Evolutionary conservation across 2,113 vertebrate species (phyloP), one percentile per base, ranked within the genome.

Genomic region (Nycticebus coucang): DNA sequence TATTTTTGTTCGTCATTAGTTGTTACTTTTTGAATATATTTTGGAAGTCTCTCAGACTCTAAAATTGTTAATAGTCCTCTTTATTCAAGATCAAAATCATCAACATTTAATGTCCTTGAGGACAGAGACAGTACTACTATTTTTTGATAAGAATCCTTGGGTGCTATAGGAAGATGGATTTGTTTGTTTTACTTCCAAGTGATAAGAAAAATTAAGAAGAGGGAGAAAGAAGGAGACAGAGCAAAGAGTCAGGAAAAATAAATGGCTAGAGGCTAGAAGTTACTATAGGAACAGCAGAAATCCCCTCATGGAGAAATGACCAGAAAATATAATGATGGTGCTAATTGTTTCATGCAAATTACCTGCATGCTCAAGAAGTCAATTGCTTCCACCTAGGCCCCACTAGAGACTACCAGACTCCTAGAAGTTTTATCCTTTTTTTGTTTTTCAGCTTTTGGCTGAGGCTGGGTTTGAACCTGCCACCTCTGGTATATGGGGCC

Each of bases 381-480:
- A 53, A 11, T n/a, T 2, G 22, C 18, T 66, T 11, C n/a, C 3
- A 30, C 2, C 1, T 1, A 75, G 41, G 35, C 4, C 12, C 17
- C 35, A 21, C 0, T 5, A 81, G 35, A 53, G 5, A 2, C 5
- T 12, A 4, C 41, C 30, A 74, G 66, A 35, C 17, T 45, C 7
- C 6, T 66, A 10, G 15, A 35, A 28, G 17, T 50, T 50, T 50
- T 50, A 9, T 50, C 8, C 7, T 50, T 50, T 50, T 50, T 50
- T 50, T 45, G 45, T 45, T 50, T 50, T 50, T 7, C 45, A 50
- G 45, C 8, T 50, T 50, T 50, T 50, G 45, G 45, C 45, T 50
- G 45, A 50, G 45, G 45, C 7, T 8, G 9, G 45, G 7, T 50
- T 50, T 50, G 45, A 50, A 50, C 45, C 45, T 10, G 10, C 45